A percentile compares a stretch with the other conserved stretches of the same genome.
Conservation (phyloP, 2,113 vertebrate species). For the Leptocoma aspasia region DNA sequence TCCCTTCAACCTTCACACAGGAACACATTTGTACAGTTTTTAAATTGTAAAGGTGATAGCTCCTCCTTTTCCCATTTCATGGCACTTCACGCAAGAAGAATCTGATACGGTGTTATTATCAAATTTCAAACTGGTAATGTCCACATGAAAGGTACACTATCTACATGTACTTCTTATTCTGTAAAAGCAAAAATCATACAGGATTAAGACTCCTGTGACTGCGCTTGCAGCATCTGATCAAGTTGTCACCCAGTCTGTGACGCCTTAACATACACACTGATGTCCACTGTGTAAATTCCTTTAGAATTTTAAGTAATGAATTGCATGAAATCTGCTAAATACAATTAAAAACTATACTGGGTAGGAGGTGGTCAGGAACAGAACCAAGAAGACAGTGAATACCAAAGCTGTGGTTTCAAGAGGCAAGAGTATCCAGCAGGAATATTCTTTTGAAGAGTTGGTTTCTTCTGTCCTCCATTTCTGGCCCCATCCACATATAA, state of each 20-base stretch:
- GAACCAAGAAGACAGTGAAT: not conserved
- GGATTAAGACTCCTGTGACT: not conserved
- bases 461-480: not conserved
- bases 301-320: not conserved
- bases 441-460: not conserved
- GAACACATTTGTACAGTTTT: not conserved
- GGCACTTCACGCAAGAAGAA: not conserved
- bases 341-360: not conserved
- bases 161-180: not conserved
- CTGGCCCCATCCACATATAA: not conserved
- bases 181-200: not conserved
- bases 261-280: not conserved
- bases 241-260: not conserved
- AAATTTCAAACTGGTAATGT: not conserved
- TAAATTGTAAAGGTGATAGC: not conserved
- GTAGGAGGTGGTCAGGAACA: not conserved
- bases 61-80: not conserved
- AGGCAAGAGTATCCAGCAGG: not conserved
- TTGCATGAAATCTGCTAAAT: not conserved
- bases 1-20: not conserved
- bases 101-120: fast-evolving
- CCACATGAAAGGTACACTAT: not conserved
- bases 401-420: not conserved
- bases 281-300: not conserved
- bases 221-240: not conserved